Conservation (phyloP, 2,113 vertebrate genomes). For the Odocoileus virginianus region DNA sequence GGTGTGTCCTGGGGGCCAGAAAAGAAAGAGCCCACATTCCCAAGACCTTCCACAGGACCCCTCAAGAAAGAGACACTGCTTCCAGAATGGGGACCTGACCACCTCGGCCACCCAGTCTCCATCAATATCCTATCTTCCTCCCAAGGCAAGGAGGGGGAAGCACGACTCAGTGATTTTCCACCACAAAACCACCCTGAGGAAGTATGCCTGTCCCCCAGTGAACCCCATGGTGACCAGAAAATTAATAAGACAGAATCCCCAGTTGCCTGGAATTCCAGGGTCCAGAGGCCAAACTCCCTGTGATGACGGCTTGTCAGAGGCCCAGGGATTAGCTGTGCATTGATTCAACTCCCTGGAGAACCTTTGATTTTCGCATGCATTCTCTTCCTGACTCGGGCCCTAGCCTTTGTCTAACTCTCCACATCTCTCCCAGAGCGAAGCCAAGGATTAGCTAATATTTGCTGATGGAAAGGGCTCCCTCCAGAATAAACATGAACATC, state of each 20-base stretch:
- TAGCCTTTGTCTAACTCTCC: background rate
- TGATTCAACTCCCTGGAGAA: background rate
- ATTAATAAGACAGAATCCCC: background rate
- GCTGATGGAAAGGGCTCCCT: background rate
- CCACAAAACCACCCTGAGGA: background rate
- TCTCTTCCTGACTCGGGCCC: background rate
- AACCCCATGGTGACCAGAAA: background rate
- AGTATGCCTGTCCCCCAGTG: too few relatives aligned
- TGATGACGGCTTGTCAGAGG: fast-evolving
- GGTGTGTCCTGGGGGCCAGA: background rate
- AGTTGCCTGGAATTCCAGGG: background rate
- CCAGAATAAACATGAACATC: background rate
- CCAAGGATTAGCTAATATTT: background rate
- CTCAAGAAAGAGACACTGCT: background rate
- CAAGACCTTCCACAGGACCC: fast-evolving
- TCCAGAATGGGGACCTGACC: fast-evolving
- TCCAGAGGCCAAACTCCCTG: background rate
- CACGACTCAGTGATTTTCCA: background rate
- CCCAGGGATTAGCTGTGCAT: background rate
- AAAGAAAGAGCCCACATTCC: background rate
- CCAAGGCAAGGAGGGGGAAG: background rate
- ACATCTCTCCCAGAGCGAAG: background rate
- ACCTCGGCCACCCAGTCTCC: fast-evolving
- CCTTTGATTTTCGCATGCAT: background rate
- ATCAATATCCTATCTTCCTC: background rate